Conservation (phyloP, 2,888 invertebrate species). For the Drosophila birchii region DNA sequence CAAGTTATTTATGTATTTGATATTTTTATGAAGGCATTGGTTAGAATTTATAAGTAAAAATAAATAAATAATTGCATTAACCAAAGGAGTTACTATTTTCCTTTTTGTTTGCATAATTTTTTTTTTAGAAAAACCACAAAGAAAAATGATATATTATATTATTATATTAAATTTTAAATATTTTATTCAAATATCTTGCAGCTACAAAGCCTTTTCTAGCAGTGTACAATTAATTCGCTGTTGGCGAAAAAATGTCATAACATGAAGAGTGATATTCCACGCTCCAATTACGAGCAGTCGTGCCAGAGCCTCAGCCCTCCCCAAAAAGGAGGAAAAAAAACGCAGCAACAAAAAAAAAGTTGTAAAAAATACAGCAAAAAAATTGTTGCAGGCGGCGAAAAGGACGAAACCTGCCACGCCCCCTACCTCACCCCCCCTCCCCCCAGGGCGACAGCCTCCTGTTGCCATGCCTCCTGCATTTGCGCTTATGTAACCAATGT, state of each 20-base stretch:
- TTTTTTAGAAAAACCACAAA: too few species aligned
- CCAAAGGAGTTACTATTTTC: too few species aligned
- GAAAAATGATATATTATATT: not conserved
- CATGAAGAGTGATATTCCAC: conserved; percentile 84
- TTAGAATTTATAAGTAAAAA: too few species aligned
- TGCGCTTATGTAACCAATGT: conserved; percentile 79
- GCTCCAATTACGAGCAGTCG: conserved; percentile 82
- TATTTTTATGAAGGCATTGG: too few species aligned
- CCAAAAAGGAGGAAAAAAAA: conserved; percentile 1
- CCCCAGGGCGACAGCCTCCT: not conserved
- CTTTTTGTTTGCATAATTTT: too few species aligned
- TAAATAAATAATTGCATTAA: too few species aligned
- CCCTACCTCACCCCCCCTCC: not conserved
- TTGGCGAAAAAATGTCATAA: conserved; percentile 81
- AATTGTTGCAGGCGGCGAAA: conserved; percentile 54
- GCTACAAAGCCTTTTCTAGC: conserved; percentile 19
- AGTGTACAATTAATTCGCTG: conserved; percentile 78
- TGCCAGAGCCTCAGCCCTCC: conserved; percentile 48
- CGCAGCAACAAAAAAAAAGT: not conserved
- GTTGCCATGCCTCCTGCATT: conserved; percentile 53
- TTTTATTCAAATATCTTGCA: not conserved
- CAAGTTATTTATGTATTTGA: too few species aligned
- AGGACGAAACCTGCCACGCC: conserved; percentile 30
- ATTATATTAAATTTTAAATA: not conserved
- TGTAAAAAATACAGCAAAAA: conserved; percentile 30